Conservation (phyloP, 2,888 invertebrate genomes). For the Conomelus anceps region DNA sequence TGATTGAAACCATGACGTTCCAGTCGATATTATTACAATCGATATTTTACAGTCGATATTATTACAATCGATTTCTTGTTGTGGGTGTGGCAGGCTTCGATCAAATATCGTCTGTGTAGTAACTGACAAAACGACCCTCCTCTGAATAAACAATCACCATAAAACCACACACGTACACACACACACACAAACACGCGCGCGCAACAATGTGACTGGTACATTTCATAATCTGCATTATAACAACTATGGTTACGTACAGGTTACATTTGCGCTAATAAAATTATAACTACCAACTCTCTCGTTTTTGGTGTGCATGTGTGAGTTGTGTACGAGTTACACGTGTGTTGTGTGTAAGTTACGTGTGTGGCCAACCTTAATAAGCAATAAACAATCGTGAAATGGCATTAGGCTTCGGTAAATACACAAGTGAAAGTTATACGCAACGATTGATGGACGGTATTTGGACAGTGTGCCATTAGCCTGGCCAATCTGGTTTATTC, state of each 20-base stretch:
- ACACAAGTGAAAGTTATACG: neutral
- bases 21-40: neutral
- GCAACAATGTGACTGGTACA: too few relatives aligned
- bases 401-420: neutral
- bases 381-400: neutral
- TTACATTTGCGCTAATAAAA: neutral
- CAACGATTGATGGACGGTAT: neutral
- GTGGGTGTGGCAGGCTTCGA: neutral
- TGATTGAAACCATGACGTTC: neutral
- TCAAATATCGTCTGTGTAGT: neutral
- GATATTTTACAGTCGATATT: too few relatives aligned
- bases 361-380: neutral
- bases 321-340: too few relatives aligned
- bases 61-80: neutral
- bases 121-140: neutral
- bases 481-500: neutral
- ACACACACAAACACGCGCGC: too few relatives aligned
- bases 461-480: neutral
- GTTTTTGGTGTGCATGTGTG: neutral
- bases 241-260: neutral
- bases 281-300: neutral
- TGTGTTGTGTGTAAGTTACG: too few relatives aligned
- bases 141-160: neutral
- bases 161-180: too few relatives aligned
- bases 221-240: neutral